Conservation (phyloP, 2,888 invertebrate species). For the Macrophya alboannulata region DNA sequence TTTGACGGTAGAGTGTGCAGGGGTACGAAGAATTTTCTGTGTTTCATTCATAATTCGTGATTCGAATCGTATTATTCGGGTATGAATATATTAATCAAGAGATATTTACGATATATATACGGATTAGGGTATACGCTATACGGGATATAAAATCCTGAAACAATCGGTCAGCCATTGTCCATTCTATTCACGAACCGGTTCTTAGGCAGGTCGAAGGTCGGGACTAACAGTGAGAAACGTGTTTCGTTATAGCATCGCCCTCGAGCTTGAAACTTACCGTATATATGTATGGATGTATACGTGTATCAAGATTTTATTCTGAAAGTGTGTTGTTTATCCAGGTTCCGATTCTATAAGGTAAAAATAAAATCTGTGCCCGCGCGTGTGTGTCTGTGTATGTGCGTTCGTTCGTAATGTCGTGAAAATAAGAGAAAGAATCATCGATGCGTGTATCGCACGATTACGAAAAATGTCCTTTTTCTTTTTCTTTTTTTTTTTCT, state of each 20-base stretch:
- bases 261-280: not conserved
- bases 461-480: constrained; percentile 15
- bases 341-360: not conserved
- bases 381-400: not conserved
- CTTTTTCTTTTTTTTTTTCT: no score
- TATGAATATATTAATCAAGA: not conserved
- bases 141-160: not conserved
- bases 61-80: not conserved
- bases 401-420: not conserved
- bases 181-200: not conserved
- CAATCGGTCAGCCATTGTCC: not conserved
- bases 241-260: not conserved
- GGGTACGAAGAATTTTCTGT: not conserved
- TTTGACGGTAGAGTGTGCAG: not conserved
- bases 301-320: not conserved
- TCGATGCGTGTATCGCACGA: not conserved
- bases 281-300: no score
- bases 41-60: not conserved
- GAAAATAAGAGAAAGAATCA: not conserved
- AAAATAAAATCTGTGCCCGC: not conserved
- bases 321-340: not conserved
- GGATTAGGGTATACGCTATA: not conserved
- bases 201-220: not conserved
- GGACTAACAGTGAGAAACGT: not conserved
- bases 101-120: no score